Conservation (phyloP, 2,888 invertebrate species). For the Orthosia incerta region DNA sequence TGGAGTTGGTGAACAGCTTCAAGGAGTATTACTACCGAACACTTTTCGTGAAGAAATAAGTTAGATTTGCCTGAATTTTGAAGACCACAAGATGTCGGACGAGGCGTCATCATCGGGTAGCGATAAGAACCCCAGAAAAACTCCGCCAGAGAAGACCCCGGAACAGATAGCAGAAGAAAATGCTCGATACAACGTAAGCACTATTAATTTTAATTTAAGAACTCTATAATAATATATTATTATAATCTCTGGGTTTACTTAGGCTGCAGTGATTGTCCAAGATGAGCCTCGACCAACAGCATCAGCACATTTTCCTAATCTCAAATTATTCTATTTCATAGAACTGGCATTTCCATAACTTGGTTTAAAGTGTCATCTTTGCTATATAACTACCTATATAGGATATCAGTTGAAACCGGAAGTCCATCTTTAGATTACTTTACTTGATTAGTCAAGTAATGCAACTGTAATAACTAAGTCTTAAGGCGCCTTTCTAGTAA, state of each 20-base stretch:
- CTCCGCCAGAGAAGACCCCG: neutral
- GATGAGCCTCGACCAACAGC: neutral
- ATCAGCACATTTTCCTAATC: neutral
- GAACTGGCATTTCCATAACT: neutral
- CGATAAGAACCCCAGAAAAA: no score
- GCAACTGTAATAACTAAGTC: neutral
- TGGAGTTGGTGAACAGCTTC: neutral
- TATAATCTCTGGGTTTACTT: neutral
- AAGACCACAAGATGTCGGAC: neutral
- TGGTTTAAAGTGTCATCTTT: neutral
- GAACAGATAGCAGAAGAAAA: neutral
- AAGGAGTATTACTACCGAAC: neutral
- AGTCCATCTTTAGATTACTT: neutral
- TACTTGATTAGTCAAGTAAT: neutral
- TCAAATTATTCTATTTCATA: neutral
- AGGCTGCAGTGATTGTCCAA: neutral
- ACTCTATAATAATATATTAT: neutral
- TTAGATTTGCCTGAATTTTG: neutral
- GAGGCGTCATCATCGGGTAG: no score
- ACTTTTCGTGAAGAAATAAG: neutral
- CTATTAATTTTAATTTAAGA: neutral
- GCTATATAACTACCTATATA: neutral
- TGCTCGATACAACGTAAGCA: constrained; percentile 11
- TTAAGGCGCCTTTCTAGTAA: neutral
- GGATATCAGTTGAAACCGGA: neutral